These are phyloP conservation scores for Eubucco bourcierii DNA, from an alignment of 2,113 vertebrate genomes.

Conservation along the genomic window DNA sequence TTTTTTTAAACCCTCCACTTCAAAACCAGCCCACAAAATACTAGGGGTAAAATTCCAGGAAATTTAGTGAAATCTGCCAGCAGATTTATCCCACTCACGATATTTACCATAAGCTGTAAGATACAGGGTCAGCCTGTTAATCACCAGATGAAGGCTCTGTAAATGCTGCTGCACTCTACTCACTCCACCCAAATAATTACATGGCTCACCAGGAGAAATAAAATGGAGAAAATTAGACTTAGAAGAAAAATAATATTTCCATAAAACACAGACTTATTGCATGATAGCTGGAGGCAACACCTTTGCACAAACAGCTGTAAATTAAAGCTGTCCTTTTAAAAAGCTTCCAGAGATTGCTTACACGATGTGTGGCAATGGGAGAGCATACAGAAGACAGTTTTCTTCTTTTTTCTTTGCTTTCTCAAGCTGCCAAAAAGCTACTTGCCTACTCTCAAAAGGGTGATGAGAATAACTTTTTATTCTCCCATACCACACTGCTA, in stretches of 20 bases:
- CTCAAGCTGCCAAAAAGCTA: neutral
- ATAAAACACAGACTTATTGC: conserved; percentile 76
- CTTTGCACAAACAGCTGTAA: conserved; percentile 63
- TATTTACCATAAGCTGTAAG: neutral
- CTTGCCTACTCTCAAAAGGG: conserved; percentile 1
- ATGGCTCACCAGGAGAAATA: conserved; percentile 48
- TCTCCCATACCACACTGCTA: conserved; percentile 22
- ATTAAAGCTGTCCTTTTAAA: conserved; percentile 60
- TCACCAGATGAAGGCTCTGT: neutral
- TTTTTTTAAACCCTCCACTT: neutral
- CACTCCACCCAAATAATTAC: conserved; percentile 57
- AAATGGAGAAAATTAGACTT: conserved; percentile 53
- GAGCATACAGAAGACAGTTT: neutral
- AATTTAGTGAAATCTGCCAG: conserved; percentile 58
- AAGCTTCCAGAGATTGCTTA: conserved; percentile 57
- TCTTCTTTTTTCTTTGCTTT: conserved; percentile 16
- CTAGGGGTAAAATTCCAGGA: neutral
- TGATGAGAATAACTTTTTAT: neutral
- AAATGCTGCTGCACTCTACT: conserved; percentile 19
- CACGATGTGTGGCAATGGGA: conserved; percentile 35
- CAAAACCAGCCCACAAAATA: neutral
- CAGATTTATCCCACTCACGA: conserved; percentile 50
- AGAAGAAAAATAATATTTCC: conserved; percentile 49
- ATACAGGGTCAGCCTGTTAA: conserved; percentile 4
- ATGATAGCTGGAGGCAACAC: conserved; percentile 68